These are phyloP conservation scores for Strigamia crassipes DNA, from an alignment of 2,888 invertebrate species.

Conservation along the genomic window DNA sequence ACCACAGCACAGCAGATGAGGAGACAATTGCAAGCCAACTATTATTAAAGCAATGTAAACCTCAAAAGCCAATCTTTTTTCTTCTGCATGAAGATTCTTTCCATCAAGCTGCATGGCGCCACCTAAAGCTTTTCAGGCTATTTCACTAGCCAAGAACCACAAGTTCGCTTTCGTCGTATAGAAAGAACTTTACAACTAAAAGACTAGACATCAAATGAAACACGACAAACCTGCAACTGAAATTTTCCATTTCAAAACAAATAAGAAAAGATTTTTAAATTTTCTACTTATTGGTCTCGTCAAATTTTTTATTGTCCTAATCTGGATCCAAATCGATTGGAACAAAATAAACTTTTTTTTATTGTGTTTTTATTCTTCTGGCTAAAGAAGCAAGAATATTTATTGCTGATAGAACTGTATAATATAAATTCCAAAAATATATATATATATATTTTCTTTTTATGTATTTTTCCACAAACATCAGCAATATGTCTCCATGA, in stretches of 20 bases:
- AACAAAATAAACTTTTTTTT: neutral
- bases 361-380: neutral
- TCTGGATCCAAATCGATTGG: neutral
- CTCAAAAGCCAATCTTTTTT: slow-evolving; percentile 31
- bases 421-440: no score
- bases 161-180: neutral
- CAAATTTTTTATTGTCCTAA: neutral
- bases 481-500: slow-evolving; percentile 22
- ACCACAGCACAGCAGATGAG: neutral
- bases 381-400: neutral
- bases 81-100: slow-evolving; percentile 41
- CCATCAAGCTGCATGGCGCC: slow-evolving; percentile 27
- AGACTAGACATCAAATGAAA: neutral
- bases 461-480: neutral
- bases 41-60: slow-evolving; percentile 33
- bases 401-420: no score
- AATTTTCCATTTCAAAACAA: neutral
- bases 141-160: slow-evolving; percentile 14
- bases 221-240: neutral
- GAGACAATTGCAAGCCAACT: slow-evolving; percentile 3
- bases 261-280: no score
- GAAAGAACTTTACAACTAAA: neutral
- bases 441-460: neutral
- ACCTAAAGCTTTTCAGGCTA: slow-evolving; percentile 40
- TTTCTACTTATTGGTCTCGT: neutral